Conservation (phyloP, 2,797 vertebrate genomes). For the Geotrypetes seraphini region DNA sequence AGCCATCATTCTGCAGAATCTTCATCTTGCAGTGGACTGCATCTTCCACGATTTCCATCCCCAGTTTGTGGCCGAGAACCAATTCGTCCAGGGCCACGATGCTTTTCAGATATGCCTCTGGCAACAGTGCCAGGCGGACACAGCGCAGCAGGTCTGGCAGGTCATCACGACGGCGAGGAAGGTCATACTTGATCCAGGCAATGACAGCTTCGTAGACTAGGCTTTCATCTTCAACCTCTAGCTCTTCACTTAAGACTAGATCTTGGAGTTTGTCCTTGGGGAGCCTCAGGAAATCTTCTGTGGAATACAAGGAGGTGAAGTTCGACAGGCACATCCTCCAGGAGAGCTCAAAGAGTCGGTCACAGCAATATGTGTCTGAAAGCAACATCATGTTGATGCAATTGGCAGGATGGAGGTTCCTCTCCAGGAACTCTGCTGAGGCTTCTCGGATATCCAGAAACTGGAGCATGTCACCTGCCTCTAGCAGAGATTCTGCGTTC, state of each 20-base stretch:
- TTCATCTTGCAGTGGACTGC: constrained; percentile 70
- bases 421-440: constrained; percentile 68
- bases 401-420: constrained; percentile 72
- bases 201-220: constrained; percentile 73
- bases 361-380: constrained; percentile 70
- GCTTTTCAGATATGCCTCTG: constrained; percentile 63
- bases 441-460: constrained; percentile 76
- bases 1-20: constrained; percentile 74
- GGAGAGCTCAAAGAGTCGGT: constrained; percentile 65
- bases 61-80: constrained; percentile 68
- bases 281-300: constrained; percentile 68
- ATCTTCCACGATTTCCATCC: constrained; percentile 70
- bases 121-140: constrained; percentile 66
- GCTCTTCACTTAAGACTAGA: constrained; percentile 70
- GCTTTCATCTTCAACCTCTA: constrained; percentile 75
- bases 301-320: constrained; percentile 61
- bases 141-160: constrained; percentile 65
- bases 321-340: constrained; percentile 74
- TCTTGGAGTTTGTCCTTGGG: constrained; percentile 69
- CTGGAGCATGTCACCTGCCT: constrained; percentile 77
- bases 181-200: constrained; percentile 70
- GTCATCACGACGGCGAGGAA: constrained; percentile 50
- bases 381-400: constrained; percentile 79
- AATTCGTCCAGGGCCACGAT: constrained; percentile 65
- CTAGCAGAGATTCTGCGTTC: constrained; percentile 71